A percentile compares a stretch with the other conserved stretches of the same genome.
These are phyloP conservation scores for Chesias legatella DNA, from an alignment of 2,888 invertebrate species.

Conservation along the genomic window DNA sequence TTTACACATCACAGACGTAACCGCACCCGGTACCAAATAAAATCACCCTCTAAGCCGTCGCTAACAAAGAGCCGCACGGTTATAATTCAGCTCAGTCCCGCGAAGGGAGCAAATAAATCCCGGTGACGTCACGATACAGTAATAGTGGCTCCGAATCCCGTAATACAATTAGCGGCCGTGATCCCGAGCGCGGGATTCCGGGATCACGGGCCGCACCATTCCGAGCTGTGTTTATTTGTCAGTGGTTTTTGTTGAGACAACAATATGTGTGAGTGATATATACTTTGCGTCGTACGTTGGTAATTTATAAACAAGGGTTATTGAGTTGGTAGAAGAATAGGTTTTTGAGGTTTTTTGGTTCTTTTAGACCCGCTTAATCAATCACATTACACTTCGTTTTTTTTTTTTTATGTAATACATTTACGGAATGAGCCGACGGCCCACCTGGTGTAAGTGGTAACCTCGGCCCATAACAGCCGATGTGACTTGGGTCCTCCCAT, in stretches of 20 bases:
- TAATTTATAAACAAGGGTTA: too few relatives aligned
- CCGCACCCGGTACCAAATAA: slow-evolving; percentile 8
- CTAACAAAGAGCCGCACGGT: slow-evolving; percentile 6
- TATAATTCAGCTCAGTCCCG: slow-evolving; percentile 7
- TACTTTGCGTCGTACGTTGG: neutral
- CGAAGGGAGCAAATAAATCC: slow-evolving; percentile 43
- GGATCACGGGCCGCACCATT: slow-evolving; percentile 5
- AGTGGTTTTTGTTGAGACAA: slow-evolving; percentile 8
- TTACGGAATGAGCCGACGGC: too few relatives aligned
- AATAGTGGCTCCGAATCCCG: slow-evolving; percentile 37
- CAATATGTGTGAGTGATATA: slow-evolving; percentile 1
- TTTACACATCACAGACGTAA: too few relatives aligned
- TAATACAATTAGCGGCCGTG: slow-evolving; percentile 51
- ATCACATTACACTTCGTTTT: too few relatives aligned
- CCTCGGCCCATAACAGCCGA: too few relatives aligned
- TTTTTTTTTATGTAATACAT: too few relatives aligned
- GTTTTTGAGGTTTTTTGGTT: too few relatives aligned
- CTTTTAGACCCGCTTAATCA: too few relatives aligned
- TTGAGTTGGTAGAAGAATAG: too few relatives aligned
- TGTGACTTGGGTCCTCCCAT: too few relatives aligned
- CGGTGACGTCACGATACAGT: slow-evolving; percentile 46
- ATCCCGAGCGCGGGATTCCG: slow-evolving; percentile 27
- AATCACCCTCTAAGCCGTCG: slow-evolving; percentile 6
- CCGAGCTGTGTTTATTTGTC: slow-evolving; percentile 7
- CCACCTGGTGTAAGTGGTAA: too few relatives aligned